phyloP scores from a whole-genome alignment of 2,888 invertebrate species.

The Aphidoletes aphidimyza region DNA sequence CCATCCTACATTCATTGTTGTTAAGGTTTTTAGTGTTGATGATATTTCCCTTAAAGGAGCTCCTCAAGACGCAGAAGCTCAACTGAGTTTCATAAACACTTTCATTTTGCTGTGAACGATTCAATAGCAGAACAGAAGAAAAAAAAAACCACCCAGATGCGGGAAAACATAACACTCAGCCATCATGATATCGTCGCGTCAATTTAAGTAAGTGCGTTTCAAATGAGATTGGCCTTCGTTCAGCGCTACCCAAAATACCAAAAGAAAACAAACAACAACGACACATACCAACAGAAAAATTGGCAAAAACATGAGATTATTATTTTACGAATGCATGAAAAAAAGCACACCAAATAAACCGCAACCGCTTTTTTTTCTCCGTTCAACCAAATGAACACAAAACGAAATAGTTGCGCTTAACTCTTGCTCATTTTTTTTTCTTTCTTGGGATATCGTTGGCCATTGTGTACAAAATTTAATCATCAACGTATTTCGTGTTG shows the following conservation, averaged over 20 bases:
- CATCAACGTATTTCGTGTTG: conserved; percentile 11
- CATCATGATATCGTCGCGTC: conserved; percentile 8
- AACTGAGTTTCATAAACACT: conserved; percentile 4
- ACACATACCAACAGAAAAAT: background rate
- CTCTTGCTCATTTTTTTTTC: background rate
- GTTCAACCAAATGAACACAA: background rate
- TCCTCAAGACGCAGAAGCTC: background rate
- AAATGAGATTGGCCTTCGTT: background rate
- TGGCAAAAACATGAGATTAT: conserved; percentile 36
- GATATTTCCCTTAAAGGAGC: background rate
- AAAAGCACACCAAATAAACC: conserved; percentile 1
- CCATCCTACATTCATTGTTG: background rate
- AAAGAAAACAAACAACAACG: background rate
- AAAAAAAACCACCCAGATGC: background rate
- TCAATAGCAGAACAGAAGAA: too few species aligned
- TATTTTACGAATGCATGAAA: conserved; percentile 18
- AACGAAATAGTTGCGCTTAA: background rate
- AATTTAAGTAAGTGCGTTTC: conserved; percentile 23
- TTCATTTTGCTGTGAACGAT: background rate
- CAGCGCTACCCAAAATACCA: background rate
- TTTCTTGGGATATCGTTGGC: background rate
- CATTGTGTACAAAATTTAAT: conserved; percentile 41
- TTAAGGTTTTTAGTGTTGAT: background rate
- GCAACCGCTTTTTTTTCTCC: background rate
- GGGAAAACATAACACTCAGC: background rate